These are phyloP conservation scores for Lycocorax pyrrhopterus DNA, from an alignment of 2,113 vertebrate species.

Conservation along the genomic window DNA sequence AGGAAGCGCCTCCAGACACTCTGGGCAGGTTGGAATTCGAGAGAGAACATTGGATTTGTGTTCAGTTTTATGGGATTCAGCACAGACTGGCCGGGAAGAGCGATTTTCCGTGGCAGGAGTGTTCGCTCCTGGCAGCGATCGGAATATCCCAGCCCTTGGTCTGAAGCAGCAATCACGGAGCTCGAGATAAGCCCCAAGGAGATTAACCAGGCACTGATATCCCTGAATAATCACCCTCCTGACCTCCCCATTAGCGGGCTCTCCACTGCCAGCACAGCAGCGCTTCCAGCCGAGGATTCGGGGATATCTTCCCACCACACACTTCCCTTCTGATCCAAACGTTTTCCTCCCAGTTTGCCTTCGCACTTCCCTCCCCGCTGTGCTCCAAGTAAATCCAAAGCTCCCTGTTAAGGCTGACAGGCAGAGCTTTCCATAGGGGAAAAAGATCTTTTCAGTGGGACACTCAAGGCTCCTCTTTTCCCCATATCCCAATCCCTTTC, in stretches of 20 bases:
- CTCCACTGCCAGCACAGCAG: neutral
- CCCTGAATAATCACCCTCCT: neutral
- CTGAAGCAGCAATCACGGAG: neutral
- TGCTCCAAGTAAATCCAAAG: neutral
- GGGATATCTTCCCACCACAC: neutral
- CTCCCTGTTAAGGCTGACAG: neutral
- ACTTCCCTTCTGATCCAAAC: slow-evolving; percentile 7
- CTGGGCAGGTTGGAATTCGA: neutral
- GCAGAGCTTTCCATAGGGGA: neutral
- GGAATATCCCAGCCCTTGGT: neutral
- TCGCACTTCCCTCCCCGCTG: neutral
- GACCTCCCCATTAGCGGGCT: neutral
- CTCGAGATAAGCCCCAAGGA: neutral
- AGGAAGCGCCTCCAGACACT: neutral
- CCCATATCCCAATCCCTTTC: neutral
- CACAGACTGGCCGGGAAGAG: neutral
- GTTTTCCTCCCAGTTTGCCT: neutral
- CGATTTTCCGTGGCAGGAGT: neutral
- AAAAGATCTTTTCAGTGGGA: neutral
- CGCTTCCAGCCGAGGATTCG: neutral
- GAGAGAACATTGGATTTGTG: neutral
- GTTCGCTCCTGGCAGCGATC: neutral
- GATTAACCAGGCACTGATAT: neutral
- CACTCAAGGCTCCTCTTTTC: neutral
- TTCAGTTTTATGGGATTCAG: neutral